Conservation (phyloP, 2,888 invertebrate genomes). For the Nycteola revayana region DNA sequence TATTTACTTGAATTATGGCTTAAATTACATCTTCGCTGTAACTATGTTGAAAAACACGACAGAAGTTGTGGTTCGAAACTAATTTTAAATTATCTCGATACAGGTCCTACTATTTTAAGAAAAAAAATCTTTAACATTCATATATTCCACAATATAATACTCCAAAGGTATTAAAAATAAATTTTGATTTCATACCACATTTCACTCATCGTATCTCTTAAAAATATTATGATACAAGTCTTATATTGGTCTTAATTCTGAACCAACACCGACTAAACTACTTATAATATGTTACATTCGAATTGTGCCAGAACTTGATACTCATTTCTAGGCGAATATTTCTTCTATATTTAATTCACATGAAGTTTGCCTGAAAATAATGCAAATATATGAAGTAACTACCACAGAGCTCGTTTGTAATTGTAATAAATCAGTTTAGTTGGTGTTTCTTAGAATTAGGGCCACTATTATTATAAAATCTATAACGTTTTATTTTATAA, state of each 20-base stretch:
- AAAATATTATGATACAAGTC: no score
- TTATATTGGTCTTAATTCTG: no score
- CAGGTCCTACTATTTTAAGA: constrained; percentile 21
- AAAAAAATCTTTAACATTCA: constrained; percentile 22
- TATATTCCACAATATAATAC: constrained; percentile 54
- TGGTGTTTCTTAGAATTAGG: no score
- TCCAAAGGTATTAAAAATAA: constrained; percentile 75
- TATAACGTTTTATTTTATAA: constrained; percentile 60
- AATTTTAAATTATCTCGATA: constrained; percentile 28
- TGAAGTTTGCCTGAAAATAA: no score
- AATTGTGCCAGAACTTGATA: no score
- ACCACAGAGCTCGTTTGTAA: no score
- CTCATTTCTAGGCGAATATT: no score
- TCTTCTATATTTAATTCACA: no score
- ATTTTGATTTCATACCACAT: constrained; percentile 60
- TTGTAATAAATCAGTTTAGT: no score
- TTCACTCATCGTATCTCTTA: constrained; percentile 50
- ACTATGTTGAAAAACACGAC: constrained; percentile 56
- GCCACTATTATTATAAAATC: constrained; percentile 55
- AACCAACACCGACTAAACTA: no score
- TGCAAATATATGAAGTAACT: no score
- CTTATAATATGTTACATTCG: no score
- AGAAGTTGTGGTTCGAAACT: constrained; percentile 36
- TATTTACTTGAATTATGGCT: constrained; percentile 66
- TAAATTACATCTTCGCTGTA: constrained; percentile 60